Percentiles rank a stretch among this genome's conserved stretches.
Evolutionary conservation across 2,888 invertebrate genomes (phyloP).

Genomic region (Yponomeuta cagnagella): DNA sequence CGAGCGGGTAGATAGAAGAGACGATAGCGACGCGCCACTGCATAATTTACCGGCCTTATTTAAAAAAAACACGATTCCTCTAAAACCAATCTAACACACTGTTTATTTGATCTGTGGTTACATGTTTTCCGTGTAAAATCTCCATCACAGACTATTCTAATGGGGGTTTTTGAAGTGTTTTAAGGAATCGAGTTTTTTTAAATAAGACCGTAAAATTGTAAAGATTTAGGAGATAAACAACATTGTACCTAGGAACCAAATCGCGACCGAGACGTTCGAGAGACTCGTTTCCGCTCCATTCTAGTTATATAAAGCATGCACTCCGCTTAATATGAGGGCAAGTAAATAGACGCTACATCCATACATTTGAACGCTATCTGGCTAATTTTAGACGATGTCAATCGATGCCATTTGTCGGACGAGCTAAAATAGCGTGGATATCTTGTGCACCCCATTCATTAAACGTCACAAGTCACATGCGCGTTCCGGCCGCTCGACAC

Average conservation of each 20-base stretch:
- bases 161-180: too few relatives aligned
- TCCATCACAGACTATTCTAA: too few relatives aligned
- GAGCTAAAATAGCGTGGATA: constrained; percentile 45
- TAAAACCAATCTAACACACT: too few relatives aligned
- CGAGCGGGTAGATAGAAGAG: neutral
- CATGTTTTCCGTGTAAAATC: too few relatives aligned
- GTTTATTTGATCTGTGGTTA: too few relatives aligned
- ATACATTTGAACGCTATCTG: constrained; percentile 20
- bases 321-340: constrained; percentile 22
- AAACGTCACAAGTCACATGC: constrained; percentile 31
- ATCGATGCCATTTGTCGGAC: constrained; percentile 48
- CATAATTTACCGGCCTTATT: neutral
- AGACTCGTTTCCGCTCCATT: constrained; percentile 47
- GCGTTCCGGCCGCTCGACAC: neutral
- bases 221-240: constrained; percentile 3
- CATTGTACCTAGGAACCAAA: constrained; percentile 19
- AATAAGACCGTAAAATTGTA: neutral
- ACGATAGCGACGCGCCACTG: neutral
- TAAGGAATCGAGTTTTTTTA: too few relatives aligned
- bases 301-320: constrained; percentile 25
- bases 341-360: constrained; percentile 32
- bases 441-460: constrained; percentile 45
- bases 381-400: constrained; percentile 51
- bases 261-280: constrained; percentile 33
- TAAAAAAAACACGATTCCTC: too few relatives aligned